Conservation (phyloP, 2,888 invertebrate species). For the Ceraclea dissimilis region DNA sequence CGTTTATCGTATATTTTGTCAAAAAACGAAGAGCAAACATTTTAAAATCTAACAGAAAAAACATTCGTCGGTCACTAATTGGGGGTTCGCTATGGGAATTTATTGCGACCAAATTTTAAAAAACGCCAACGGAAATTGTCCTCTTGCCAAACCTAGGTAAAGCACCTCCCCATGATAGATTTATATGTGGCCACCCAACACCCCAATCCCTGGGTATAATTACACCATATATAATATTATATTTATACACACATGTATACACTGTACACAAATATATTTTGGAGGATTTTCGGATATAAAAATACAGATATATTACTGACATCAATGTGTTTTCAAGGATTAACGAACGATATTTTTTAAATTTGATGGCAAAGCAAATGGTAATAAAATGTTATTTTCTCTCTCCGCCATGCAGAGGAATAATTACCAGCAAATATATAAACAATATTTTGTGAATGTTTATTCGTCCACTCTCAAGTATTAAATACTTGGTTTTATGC, state of each 20-base stretch:
- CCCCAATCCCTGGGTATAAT: not conserved
- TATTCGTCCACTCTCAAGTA: too few relatives aligned
- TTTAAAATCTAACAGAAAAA: constrained; percentile 8
- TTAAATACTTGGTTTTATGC: too few relatives aligned
- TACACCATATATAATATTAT: not conserved
- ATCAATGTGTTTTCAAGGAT: not conserved
- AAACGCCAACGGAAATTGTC: constrained; percentile 10
- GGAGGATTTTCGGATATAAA: not conserved
- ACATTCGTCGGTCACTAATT: constrained; percentile 12
- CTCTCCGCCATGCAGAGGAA: not conserved
- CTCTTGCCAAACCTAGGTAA: constrained; percentile 5
- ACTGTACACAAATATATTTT: not conserved
- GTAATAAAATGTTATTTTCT: not conserved
- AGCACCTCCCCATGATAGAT: constrained; percentile 1
- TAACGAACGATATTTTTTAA: not conserved
- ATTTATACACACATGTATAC: not conserved
- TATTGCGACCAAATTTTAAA: constrained; percentile 15
- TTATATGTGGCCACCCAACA: not conserved
- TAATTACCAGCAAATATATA: too few relatives aligned
- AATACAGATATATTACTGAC: not conserved
- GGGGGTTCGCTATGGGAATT: constrained; percentile 13
- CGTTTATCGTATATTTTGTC: constrained; percentile 1
- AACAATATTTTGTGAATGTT: too few relatives aligned
- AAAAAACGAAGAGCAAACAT: constrained; percentile 4
- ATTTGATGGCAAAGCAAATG: too few relatives aligned